Conservation (phyloP, 1,140 invertebrate species). For the Sitodiplosis mosellana region DNA sequence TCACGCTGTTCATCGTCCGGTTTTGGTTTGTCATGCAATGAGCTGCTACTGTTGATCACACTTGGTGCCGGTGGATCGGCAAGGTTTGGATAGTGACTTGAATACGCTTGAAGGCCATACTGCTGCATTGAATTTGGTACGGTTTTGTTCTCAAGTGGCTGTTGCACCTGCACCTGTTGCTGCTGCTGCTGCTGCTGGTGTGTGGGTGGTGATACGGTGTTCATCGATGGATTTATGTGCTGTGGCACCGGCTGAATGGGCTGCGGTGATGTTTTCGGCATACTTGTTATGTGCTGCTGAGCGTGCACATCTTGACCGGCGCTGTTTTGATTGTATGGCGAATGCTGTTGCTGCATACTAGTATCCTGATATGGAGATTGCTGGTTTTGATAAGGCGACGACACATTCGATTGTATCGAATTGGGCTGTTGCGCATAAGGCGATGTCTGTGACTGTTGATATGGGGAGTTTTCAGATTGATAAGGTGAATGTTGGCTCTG, state of each 20-base stretch:
- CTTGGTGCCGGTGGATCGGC: no score
- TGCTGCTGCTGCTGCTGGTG: constrained; percentile 10
- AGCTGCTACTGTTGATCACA: neutral
- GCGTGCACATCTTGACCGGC: neutral
- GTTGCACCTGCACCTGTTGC: constrained; percentile 17
- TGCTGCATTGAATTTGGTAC: no score
- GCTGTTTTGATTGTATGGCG: constrained; percentile 13
- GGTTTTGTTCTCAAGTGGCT: constrained; percentile 6
- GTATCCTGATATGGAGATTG: constrained; percentile 11
- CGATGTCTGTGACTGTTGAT: constrained; percentile 23
- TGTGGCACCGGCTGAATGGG: neutral
- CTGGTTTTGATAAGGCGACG: constrained; percentile 6
- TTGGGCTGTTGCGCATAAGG: constrained; percentile 25
- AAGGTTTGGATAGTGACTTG: no score
- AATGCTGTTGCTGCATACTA: constrained; percentile 20
- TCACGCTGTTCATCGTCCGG: neutral
- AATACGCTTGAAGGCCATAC: no score
- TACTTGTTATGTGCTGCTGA: neutral
- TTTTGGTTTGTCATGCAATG: neutral
- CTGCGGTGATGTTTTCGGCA: neutral
- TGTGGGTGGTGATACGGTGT: neutral
- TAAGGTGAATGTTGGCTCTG: constrained; percentile 9
- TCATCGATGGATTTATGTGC: neutral
- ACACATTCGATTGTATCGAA: constrained; percentile 18
- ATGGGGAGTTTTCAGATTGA: constrained; percentile 25